phyloP scores from a whole-genome alignment of 2,113 vertebrate genomes.

The Cisticola juncidis region DNA sequence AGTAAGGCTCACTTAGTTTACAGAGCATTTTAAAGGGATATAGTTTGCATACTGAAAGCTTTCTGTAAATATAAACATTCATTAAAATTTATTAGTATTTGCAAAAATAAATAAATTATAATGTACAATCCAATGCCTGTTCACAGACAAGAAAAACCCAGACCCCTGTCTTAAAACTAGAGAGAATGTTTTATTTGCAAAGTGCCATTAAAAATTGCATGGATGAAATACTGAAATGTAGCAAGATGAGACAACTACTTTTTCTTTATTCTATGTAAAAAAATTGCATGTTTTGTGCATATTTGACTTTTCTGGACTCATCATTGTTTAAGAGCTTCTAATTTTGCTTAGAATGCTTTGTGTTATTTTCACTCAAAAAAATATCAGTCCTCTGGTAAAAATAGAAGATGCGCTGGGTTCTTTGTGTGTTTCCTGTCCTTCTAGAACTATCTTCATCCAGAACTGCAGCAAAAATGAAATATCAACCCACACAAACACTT shows the following conservation, averaged over 20 bases:
- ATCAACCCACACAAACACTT: neutral
- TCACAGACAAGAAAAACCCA: neutral
- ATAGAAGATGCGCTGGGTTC: neutral
- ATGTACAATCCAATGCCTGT: neutral
- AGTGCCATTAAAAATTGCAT: neutral
- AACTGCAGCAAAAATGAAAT: neutral
- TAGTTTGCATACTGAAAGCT: neutral
- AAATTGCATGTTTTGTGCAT: neutral
- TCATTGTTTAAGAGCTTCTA: neutral
- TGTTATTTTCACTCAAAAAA: neutral
- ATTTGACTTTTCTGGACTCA: neutral
- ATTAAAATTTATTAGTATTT: neutral
- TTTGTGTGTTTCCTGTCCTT: neutral
- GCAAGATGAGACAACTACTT: neutral
- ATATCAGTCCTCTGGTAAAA: neutral
- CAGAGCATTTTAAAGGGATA: neutral
- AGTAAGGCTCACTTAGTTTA: neutral
- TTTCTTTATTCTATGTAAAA: neutral
- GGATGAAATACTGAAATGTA: neutral
- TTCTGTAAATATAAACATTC: neutral
- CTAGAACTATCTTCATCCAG: neutral
- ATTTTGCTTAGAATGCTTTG: neutral
- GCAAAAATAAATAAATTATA: neutral
- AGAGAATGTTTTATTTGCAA: neutral
- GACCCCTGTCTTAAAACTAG: neutral